Evolutionary conservation across 35 echinoderm and acorn worm genomes (phyloP), one percentile per base, ranked within the genome.

Genomic region (Amphiura filiformis): DNA sequence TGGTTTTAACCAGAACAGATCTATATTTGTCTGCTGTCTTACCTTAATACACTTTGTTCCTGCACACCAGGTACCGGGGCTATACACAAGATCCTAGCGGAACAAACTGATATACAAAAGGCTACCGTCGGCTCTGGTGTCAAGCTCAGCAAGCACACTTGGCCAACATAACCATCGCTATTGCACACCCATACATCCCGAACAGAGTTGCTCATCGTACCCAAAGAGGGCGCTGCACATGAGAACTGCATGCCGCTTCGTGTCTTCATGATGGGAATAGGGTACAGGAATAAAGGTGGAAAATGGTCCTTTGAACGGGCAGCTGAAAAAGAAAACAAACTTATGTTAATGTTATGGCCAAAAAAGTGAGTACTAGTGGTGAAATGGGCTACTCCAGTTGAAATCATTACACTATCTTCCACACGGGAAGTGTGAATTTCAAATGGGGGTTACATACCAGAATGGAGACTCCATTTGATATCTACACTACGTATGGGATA

Each of bases 211-310:
- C 88, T 93, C 64, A 93, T 93, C 7, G 92, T 97, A 22, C 91
- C 92, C 9, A 94, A 81, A 57, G 88, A 89, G 65, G 92, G 95
- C 0, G 91, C 86, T 32, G 95, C 95, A 77, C 95, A 97, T 56
- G 95, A 94, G 84, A 97, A 97, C 95, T 97, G 95, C 95, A 97
- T 97, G 36, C 95, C 95, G 37, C 95, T 97, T 20, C 95, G 93
- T 0, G 95, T 97, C 89, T 97, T 97, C 85, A 93, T 94, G 38
- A 97, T 97, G 22, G 95, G 95, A 56, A 97, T 97, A n/a, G 95
- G 91, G 83, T 97, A 90, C 17, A 97, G 89, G 83, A 97, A 97
- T 35, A 91, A 82, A 0, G 95, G 95, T 12, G 95, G 95, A 86
- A 97, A 97, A 44, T 90, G 89, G 83, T 97, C 91, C 49, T 89